These are phyloP conservation scores for Betta splendens DNA, from an alignment of 2,797 vertebrate species.

Conservation along the genomic window DNA sequence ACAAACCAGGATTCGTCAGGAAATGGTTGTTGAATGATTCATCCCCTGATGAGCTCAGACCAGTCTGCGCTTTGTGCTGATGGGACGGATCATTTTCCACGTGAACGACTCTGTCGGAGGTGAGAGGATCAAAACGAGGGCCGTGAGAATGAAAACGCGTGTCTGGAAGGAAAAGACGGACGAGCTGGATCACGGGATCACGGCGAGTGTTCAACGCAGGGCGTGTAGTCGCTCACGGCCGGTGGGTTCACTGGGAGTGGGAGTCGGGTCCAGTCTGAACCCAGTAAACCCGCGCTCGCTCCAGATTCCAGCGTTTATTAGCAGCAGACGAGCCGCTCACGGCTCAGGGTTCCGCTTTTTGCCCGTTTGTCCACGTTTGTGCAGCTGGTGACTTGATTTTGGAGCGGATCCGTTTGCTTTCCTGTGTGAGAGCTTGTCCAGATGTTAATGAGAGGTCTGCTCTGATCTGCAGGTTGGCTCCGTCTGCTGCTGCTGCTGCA, in stretches of 20 bases:
- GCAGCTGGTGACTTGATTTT: not conserved
- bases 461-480: too few relatives aligned
- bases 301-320: conserved; percentile 2
- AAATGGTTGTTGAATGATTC: not conserved
- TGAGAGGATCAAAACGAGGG: conserved; percentile 55
- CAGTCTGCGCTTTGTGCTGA: conserved; percentile 35
- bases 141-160: conserved; percentile 54
- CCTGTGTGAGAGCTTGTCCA: too few relatives aligned
- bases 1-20: too few relatives aligned
- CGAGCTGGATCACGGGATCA: too few relatives aligned
- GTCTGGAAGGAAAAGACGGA: conserved; percentile 41
- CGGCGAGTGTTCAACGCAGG: too few relatives aligned
- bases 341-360: too few relatives aligned
- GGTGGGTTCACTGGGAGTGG: conserved; percentile 60
- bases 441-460: too few relatives aligned
- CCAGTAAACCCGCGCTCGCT: conserved; percentile 7
- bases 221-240: too few relatives aligned
- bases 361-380: not conserved
- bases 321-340: not conserved
- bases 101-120: conserved; percentile 54
- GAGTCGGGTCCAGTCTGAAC: conserved; percentile 31
- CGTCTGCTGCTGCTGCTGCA: conserved; percentile 45
- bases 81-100: conserved; percentile 55
- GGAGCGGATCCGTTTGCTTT: not conserved
- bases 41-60: conserved; percentile 29